These are phyloP conservation scores for Mechanitis mazaeus DNA, from an alignment of 2,888 invertebrate genomes.

Conservation along the genomic window DNA sequence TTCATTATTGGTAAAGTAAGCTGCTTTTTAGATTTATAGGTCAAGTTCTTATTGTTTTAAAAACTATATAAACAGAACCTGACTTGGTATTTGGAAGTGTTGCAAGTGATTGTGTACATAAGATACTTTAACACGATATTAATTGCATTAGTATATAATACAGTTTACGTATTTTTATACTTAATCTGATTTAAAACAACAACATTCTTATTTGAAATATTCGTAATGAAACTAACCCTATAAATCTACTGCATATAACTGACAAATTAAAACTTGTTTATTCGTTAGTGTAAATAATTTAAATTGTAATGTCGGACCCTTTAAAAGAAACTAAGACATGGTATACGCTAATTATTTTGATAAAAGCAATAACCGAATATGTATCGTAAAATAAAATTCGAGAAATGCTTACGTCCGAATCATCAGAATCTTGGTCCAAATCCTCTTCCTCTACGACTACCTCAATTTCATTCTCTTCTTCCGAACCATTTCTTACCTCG, in stretches of 20 bases:
- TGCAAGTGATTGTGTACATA: too few species aligned
- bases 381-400: constrained; percentile 17
- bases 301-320: background rate
- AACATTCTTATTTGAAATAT: too few species aligned
- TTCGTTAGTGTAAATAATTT: background rate
- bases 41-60: background rate
- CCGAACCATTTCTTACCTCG: constrained; percentile 66
- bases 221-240: too few species aligned
- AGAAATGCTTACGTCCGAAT: constrained; percentile 57
- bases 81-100: too few species aligned
- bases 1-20: too few species aligned
- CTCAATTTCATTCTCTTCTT: constrained; percentile 69
- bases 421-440: constrained; percentile 63
- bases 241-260: too few species aligned
- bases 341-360: constrained; percentile 5
- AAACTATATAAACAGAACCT: background rate
- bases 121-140: too few species aligned
- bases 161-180: too few species aligned
- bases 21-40: background rate
- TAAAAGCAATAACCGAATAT: background rate
- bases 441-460: constrained; percentile 67
- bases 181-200: too few species aligned
- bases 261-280: too few species aligned
- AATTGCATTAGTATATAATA: too few species aligned
- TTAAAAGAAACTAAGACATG: background rate